Conservation (phyloP, 2,797 vertebrate genomes). For the Danio tinwini region DNA sequence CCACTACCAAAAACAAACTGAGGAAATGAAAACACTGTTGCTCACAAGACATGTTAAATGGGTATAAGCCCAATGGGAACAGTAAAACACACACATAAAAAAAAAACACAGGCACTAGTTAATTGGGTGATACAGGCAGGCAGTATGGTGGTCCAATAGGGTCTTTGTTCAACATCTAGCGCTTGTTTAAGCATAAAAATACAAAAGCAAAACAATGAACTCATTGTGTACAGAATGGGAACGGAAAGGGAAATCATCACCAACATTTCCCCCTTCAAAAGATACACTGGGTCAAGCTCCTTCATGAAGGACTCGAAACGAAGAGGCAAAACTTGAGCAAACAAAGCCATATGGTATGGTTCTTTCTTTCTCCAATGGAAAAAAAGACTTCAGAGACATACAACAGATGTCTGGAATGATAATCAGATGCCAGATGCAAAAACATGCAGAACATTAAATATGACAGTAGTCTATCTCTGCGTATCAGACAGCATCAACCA, state of each 20-base stretch:
- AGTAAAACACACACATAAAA: constrained; percentile 30
- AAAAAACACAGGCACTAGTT: constrained; percentile 55
- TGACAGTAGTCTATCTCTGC: background rate
- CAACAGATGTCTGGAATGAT: constrained; percentile 44
- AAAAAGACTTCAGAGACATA: background rate
- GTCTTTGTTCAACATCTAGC: constrained; percentile 61
- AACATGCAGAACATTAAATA: background rate
- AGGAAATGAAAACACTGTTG: constrained; percentile 46
- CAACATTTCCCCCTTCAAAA: constrained; percentile 28
- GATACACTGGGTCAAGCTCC: constrained; percentile 6
- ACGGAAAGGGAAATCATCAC: constrained; percentile 70
- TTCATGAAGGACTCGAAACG: background rate
- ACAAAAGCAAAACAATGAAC: constrained; percentile 67
- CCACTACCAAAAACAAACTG: constrained; percentile 36
- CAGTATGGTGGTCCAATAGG: constrained; percentile 29
- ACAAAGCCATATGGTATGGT: background rate
- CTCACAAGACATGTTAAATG: constrained; percentile 7
- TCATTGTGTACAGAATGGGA: constrained; percentile 75
- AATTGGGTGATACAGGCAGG: constrained; percentile 57
- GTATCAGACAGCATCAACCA: background rate
- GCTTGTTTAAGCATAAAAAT: constrained; percentile 71
- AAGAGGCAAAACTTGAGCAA: background rate
- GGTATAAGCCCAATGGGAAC: background rate
- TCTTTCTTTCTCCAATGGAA: background rate
- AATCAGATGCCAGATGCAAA: constrained; percentile 54